phyloP scores from a whole-genome alignment of 2,797 vertebrate species.

The Myotis findleyi region DNA sequence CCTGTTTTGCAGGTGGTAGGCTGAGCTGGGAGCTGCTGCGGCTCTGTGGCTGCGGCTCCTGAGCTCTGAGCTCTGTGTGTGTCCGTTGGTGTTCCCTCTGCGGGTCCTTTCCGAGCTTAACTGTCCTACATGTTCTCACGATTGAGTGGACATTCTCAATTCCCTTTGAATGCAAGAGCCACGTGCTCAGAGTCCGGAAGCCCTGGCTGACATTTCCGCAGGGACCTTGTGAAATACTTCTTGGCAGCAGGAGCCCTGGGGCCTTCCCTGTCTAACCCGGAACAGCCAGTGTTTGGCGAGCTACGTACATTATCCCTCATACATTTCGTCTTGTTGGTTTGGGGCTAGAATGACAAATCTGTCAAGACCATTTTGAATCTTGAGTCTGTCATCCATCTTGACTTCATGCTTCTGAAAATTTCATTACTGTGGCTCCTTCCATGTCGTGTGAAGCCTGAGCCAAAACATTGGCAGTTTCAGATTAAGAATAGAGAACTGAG shows the following conservation, averaged over 20 bases:
- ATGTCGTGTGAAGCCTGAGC: background rate
- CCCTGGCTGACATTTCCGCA: background rate
- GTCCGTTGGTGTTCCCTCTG: background rate
- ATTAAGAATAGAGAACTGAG: background rate
- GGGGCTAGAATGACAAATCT: background rate
- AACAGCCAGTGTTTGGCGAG: background rate
- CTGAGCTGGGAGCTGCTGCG: background rate
- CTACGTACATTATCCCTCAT: background rate
- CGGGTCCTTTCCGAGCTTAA: background rate
- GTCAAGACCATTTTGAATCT: slow-evolving; percentile 40
- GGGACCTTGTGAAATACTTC: background rate
- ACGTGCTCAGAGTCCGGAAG: background rate
- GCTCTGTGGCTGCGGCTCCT: background rate
- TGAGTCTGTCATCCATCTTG: background rate
- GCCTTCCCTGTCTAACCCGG: background rate
- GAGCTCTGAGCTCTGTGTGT: background rate
- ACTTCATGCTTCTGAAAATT: slow-evolving; percentile 38
- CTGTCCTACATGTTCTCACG: background rate
- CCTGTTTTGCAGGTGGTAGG: background rate
- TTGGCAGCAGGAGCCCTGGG: background rate
- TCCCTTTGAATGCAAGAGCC: background rate
- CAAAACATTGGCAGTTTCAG: background rate
- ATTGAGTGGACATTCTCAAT: background rate
- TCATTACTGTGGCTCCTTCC: background rate
- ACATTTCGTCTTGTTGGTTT: background rate